phyloP scores from a whole-genome alignment of 2,113 vertebrate genomes.

The Gracilinanus agilis region DNA sequence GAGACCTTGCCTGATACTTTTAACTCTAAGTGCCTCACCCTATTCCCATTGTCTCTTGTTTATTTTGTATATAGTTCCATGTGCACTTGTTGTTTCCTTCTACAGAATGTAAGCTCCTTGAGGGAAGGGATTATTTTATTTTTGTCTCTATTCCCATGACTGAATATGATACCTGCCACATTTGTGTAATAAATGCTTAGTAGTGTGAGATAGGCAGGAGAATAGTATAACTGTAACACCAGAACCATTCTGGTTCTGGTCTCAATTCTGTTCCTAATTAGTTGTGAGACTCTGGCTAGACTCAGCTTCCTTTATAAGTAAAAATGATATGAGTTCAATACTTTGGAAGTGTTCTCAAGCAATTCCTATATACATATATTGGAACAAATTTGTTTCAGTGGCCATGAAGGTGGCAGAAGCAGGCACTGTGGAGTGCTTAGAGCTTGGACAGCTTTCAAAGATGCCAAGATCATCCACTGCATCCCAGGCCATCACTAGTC shows the following conservation, averaged over 20 bases:
- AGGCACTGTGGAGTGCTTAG: too few relatives aligned
- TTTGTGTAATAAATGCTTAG: not conserved
- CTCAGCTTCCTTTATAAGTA: not conserved
- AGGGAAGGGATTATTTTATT: not conserved
- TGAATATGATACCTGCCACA: not conserved
- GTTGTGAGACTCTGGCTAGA: not conserved
- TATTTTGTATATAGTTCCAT: not conserved
- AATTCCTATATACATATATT: not conserved
- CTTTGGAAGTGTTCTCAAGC: not conserved
- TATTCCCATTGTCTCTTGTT: not conserved
- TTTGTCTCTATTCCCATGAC: not conserved
- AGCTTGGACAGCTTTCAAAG: too few relatives aligned
- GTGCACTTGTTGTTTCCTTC: not conserved
- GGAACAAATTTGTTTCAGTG: too few relatives aligned
- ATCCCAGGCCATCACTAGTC: too few relatives aligned
- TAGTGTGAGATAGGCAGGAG: not conserved
- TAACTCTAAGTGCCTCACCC: not conserved
- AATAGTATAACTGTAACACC: not conserved
- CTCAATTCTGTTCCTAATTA: not conserved
- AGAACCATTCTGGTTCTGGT: not conserved
- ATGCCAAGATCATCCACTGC: too few relatives aligned
- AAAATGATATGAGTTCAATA: not conserved
- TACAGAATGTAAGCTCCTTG: not conserved
- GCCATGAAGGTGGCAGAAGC: too few relatives aligned
- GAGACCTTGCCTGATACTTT: not conserved